Evolutionary conservation across 2,797 vertebrate species (phyloP).

Genomic region (Pitangus sulphuratus): DNA sequence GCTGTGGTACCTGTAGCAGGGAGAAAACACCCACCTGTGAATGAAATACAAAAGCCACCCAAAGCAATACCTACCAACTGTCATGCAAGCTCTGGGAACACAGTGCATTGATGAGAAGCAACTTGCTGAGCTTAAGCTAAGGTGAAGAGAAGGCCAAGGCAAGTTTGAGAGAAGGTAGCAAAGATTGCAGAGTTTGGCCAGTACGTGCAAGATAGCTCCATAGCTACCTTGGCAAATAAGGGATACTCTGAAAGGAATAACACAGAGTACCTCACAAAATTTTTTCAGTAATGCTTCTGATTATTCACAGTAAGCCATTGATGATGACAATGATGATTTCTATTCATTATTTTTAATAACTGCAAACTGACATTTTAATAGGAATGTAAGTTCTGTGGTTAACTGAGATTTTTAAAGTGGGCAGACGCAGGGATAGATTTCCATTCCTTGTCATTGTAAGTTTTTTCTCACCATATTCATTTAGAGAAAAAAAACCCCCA

Average conservation of each 20-base stretch:
- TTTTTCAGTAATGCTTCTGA: neutral
- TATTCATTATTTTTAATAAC: neutral
- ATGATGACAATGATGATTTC: neutral
- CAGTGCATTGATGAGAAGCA: neutral
- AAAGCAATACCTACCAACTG: neutral
- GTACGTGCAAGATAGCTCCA: neutral
- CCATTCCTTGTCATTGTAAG: neutral
- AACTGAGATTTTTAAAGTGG: neutral
- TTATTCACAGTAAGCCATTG: neutral
- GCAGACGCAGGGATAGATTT: neutral
- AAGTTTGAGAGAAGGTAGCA: neutral
- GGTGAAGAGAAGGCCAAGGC: neutral
- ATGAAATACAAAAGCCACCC: neutral
- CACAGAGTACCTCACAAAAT: neutral
- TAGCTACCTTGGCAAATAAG: neutral
- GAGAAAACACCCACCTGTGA: neutral
- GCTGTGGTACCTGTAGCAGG: accelerated
- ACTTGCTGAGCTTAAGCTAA: neutral
- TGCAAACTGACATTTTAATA: neutral
- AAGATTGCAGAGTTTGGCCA: neutral
- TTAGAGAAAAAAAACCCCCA: neutral
- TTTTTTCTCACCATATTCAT: neutral
- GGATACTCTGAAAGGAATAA: neutral
- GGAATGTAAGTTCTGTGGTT: neutral
- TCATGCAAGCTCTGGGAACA: neutral